Evolutionary conservation across 2,113 vertebrate genomes (phyloP), one percentile per base, ranked within the genome.

Genomic region (Hepsetus odoe): DNA sequence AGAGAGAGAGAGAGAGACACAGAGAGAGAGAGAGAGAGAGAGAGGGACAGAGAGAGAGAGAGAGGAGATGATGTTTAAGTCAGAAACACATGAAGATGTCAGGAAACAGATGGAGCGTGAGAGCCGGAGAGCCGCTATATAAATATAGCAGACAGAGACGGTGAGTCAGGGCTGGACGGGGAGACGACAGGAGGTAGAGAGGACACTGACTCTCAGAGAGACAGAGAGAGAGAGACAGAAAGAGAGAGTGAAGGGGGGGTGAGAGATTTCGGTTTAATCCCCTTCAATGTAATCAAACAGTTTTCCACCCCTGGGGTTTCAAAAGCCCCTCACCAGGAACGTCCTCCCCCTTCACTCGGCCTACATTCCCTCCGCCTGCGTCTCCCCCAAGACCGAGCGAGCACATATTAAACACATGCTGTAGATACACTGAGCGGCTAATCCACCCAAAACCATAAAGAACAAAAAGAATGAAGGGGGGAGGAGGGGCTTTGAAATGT

Each of bases 251-350:
- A 30, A 18, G 51, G 51, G 51, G 51, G 22, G 0, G n/a, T 1
- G 8, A 28, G 58, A 44, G 79, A 80, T 75, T 69, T 68, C 32
- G 67, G 40, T 58, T 56, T 72, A 24, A 58, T 28, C 53, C 40
- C 26, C 69, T 56, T 74, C 53, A 74, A 62, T 44, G 72, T 61
- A 80, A 75, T 74, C 62, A 80, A 69, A 80, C 55, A 69, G 42
- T n/a, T 74, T 58, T 61, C 62, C 30, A 44, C 64, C 55, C 70
- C 30, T 55, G 53, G 53, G 79, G 51, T 64, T 46, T 61, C 61
- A 66, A 74, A 74, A 64, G 65, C 65, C 40, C 16, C 65, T 75
- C 59, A 33, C 71, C 26, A 70, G 51, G 55, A 67, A 55, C 55
- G 32, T 16, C 42, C 26, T 20, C 44, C 44, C 44, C 40, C 40